Evolutionary conservation across 2,888 invertebrate species (phyloP), one percentile per base, ranked within the genome.

Genomic region (Smittia aterrima): DNA sequence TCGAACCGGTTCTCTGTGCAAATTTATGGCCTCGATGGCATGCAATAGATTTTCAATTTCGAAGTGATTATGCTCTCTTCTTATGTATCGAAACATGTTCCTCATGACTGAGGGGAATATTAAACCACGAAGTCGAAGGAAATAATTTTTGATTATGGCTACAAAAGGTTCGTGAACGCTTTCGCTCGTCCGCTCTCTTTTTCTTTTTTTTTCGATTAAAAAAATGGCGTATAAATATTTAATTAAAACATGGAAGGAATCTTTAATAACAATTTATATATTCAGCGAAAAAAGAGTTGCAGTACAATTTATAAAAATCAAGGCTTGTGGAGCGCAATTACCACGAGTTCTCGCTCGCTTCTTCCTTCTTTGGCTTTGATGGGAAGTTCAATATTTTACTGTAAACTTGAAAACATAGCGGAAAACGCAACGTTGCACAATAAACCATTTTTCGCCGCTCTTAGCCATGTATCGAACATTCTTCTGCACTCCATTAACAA

Each of bases 1-100:
- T 40, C 20, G 68, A 68, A 68, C 68, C 68, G 68, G 68, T 68
- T 68, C 47, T 47, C 32, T 25, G 22, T 41, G 22, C 40, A 47
- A 68, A 68, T 68, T 68, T 68, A 68, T 68, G 16, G 68, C 68
- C 24, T 47, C 47, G 22, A 41, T 68, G 40, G 40, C 40, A 68
- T 47, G 68, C 68, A 68, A 68, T 68, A 68, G 68, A 68, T 68
- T 68, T 68, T 68, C 47, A 47, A 47, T 68, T 32, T 47, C 47
- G 16, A 16, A 47, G 47, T 47, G 47, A 47, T 47, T 47, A 47
- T 47, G 47, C 38, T 38, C 6, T 38, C 11, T 7, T 47, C 13
- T 47, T 47, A 13, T 13, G 47, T 7, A 47, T 47, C 47, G 47
- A 47, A 47, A n/a, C 11, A 16, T 47, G 47, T n/a, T 38, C 38